These are phyloP conservation scores for Pachycephus smyrnensis DNA, from an alignment of 2,888 invertebrate genomes.

Conservation along the genomic window DNA sequence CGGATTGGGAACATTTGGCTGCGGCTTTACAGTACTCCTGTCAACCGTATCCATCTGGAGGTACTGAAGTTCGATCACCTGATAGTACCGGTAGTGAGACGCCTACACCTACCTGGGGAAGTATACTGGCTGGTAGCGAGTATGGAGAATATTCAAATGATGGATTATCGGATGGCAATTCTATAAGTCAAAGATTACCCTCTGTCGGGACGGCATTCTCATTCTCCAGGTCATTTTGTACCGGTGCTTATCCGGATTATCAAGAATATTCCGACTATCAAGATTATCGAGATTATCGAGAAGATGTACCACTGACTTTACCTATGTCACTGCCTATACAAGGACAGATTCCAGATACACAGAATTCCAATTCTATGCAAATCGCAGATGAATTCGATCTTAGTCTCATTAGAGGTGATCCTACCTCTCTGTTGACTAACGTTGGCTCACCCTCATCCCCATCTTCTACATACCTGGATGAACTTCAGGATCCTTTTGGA, in stretches of 20 bases:
- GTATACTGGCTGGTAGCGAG: constrained; percentile 33
- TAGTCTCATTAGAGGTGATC: constrained; percentile 60
- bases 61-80: constrained; percentile 37
- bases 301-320: constrained; percentile 19
- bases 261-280: constrained; percentile 37
- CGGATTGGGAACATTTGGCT: constrained; percentile 53
- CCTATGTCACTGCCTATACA: constrained; percentile 9
- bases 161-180: constrained; percentile 14
- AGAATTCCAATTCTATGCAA: constrained; percentile 32
- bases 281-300: constrained; percentile 23
- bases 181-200: constrained; percentile 42
- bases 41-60: constrained; percentile 25
- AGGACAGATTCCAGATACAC: background rate
- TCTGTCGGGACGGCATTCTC: constrained; percentile 58
- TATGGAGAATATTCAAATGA: constrained; percentile 47
- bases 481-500: constrained; percentile 40
- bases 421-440: constrained; percentile 46
- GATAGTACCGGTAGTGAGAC: constrained; percentile 52
- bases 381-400: constrained; percentile 59
- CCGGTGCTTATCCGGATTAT: constrained; percentile 35
- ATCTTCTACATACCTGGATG: constrained; percentile 41
- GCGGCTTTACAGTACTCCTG: constrained; percentile 50
- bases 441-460: constrained; percentile 32
- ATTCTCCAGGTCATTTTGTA: constrained; percentile 50
- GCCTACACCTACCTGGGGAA: constrained; percentile 49